Base-by-base conservation (phyloP, 1,140 invertebrate species). In the Colletes gigas region DNA sequence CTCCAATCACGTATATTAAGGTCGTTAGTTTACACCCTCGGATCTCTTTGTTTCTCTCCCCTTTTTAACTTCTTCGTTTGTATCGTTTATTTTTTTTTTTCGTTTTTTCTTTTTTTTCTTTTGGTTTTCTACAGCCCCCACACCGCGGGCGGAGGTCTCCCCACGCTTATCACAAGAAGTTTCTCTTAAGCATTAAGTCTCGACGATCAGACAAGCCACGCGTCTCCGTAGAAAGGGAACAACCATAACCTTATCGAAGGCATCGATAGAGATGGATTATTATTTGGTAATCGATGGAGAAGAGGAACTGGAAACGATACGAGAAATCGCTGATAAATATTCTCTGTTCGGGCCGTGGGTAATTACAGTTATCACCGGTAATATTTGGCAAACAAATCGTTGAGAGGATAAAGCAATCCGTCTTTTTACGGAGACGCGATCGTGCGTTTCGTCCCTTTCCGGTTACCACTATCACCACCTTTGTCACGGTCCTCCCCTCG, bases 381-480 rank as follows among this genome's bases (percentile, higher is more conserved):
- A 30, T 30, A 30, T 30, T 30, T 30, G 30, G 30, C 30, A 30
- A 30, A 30, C 2, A 30, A 30, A 30, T 30, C 30, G 30, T 30
- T 30, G 30, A 30, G 30, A 30, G 30, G 30, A 30, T 30, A 30
- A 30, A 30, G 2, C 2, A 30, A 30, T 19, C 14, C 7, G 19
- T 57, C 50, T 57, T 79, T 73, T 52, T 44, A 63, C 30, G 17
- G 41, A 60, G 66, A 70, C 44, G 44, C 59, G 44, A 63, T 67
- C 54, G 4, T 15, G 19, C 41, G 10, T 55, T 15, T 72, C 59
- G 19, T 12, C 59, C 39, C 19, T 55, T 72, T 15, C 30, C 39
- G 39, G 69, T 54, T 78, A 72, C 69, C 77, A 72, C 69, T 72
- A 78, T 72, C 77, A 73, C 77, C 77, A 21, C 71, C 65, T 81